Evolutionary conservation across 1,140 invertebrate species (phyloP), one percentile per base, ranked within the genome.

Genomic region (Dolichoris vasculosae): DNA sequence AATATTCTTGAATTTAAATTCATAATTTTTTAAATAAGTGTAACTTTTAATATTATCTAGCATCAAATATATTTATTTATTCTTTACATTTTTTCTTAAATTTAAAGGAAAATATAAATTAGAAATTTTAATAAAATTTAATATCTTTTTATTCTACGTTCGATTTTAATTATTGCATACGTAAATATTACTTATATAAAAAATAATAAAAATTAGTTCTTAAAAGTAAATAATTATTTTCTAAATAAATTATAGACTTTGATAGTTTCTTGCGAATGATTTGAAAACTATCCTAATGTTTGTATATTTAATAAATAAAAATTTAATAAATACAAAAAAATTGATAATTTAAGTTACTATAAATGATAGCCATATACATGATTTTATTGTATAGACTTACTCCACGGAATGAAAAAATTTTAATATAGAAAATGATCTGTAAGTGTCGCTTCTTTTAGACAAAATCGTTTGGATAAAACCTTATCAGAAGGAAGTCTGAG

Each of bases 401-500:
- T 71, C 30, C 2, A 64, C 13, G 35, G 64, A 35, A 51, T 71
- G 15, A 43, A 9, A 51, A 82, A 71, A 48, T 46, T 46, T 32
- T 0, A 13, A 77, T 59, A 46, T 63, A 63, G 75, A 43, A 75
- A 40, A 82, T 64, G 32, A n/a, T 23, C 17, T 59, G 38, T 48
- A 82, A 55, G 43, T 71, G 67, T 71, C 30, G 13, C 35, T 73
- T 15, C 51, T 73, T 48, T 76, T 43, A 83, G 30, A n/a, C n/a
- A 26, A 83, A 73, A 55, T 32, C 20, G 69, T 69, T 67, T 67
- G 55, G 20, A 82, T 69, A 43, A 83, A 83, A 83, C 0, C 71
- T 69, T 67, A 84, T 55, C 83, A 46, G 35, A 78, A 51, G 30
- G 71, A 83, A 84, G 35, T 20, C 20, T 26, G 46, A 26, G 38